A percentile compares a stretch with the other conserved stretches of the same genome.
These are phyloP conservation scores for Cotesia typhae DNA, from an alignment of 1,140 invertebrate species.

Conservation along the genomic window DNA sequence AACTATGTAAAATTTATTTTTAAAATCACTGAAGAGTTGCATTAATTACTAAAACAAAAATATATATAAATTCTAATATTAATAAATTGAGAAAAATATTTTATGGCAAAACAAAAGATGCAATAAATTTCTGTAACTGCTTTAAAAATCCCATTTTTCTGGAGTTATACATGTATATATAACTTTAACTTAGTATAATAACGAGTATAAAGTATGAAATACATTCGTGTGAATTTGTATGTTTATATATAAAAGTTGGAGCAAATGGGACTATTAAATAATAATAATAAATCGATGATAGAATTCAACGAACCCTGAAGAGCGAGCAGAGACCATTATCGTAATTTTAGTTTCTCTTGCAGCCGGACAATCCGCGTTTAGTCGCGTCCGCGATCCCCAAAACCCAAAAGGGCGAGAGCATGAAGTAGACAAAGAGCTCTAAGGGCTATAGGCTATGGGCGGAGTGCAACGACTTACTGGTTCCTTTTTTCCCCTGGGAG, in stretches of 20 bases:
- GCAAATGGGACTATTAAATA: conserved; percentile 24
- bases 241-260: background rate
- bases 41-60: too few species aligned
- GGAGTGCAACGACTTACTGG: conserved; percentile 32
- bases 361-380: conserved; percentile 11
- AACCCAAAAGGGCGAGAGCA: background rate
- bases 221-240: too few species aligned
- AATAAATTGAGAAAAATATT: too few species aligned
- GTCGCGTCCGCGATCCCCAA: background rate
- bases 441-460: background rate
- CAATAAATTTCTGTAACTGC: too few species aligned
- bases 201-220: too few species aligned
- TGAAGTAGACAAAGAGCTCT: background rate
- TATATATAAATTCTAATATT: too few species aligned
- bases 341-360: conserved; percentile 24
- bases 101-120: too few species aligned
- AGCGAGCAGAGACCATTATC: conserved; percentile 23
- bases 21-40: too few species aligned
- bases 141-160: too few species aligned
- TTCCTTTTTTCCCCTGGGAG: conserved; percentile 21
- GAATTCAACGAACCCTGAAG: conserved; percentile 18
- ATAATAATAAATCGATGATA: conserved; percentile 30
- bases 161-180: too few species aligned
- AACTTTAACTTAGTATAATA: too few species aligned
- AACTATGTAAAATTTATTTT: too few species aligned